Evolutionary conservation across 2,797 vertebrate species (phyloP), one percentile per base, ranked within the genome.

Genomic region (Sylvilagus floridanus): DNA sequence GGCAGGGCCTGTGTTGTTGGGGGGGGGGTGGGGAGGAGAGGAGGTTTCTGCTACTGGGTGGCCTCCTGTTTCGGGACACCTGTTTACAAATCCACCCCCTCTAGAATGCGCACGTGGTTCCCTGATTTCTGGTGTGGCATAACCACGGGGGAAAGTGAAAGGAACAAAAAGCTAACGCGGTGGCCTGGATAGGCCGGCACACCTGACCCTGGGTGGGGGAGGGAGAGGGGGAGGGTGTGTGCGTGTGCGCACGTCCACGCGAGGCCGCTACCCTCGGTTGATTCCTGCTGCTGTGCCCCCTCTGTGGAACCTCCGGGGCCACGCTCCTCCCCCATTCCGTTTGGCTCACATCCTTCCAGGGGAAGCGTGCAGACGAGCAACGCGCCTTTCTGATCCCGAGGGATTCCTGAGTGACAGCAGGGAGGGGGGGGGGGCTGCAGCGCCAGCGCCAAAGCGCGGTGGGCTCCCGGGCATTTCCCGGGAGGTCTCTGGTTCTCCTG

Each of bases 111-210:
- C 73, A 77, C 12, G 17, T 42, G 73, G 42, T 88, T 63, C 52
- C 26, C 81, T 60, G 69, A 37, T 69, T 83, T n/a, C 35, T 8
- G 10, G 37, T 92, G 66, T 84, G 88, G 47, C 81, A 37, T 52
- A 54, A 69, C 66, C 37, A 0, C 65, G 84, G 76, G 88, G 78
- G 93, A 90, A 91, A 92, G 84, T 91, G 71, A 91, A 95, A 95
- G 82, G 88, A 90, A 91, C 63, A 83, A 88, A 88, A 94, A 82
- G 13, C 37, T 12, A 1, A n/a, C 9, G 8, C 32, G 3, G 57
- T 68, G 78, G 82, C 78, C 86, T 62, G 60, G 22, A 69, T 6
- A 11, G 12, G 42, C 4, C 11, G 3, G 2, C 22, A 35, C 63
- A 9, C 37, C 57, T 37, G 85, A 52, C 13, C 22, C 66, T 52